Percentiles rank a stretch among this genome's conserved stretches.
Conservation (phyloP, 2,888 invertebrate genomes). For the Apamea sordens region DNA sequence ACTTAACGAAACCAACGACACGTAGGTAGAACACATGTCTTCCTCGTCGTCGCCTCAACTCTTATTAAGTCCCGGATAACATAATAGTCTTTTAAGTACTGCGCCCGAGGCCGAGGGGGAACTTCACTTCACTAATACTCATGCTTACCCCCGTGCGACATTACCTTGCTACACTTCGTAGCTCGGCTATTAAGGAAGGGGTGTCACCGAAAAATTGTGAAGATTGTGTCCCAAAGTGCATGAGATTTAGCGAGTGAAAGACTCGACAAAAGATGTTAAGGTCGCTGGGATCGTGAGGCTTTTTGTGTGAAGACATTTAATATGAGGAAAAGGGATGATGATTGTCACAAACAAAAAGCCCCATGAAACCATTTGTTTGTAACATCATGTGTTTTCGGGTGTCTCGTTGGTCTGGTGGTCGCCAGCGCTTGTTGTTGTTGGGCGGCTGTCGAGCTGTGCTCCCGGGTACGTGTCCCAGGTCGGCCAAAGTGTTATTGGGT, state of each 20-base stretch:
- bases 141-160: conserved; percentile 20
- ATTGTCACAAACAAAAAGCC: not conserved
- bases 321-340: not conserved
- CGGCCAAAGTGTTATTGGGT: not conserved
- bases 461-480: not conserved
- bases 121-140: conserved; percentile 38
- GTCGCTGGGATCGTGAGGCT: not conserved
- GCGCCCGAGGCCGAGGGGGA: conserved; percentile 18
- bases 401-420: not conserved
- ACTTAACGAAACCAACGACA: not conserved
- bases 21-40: conserved; percentile 16
- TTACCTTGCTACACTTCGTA: conserved; percentile 23
- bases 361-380: not conserved
- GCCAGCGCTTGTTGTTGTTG: not conserved
- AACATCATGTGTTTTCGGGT: not conserved
- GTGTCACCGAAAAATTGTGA: conserved; percentile 25
- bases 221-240: conserved; percentile 27
- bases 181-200: conserved; percentile 23
- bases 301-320: not conserved
- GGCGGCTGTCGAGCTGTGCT: not conserved
- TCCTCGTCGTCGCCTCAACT: conserved; percentile 6
- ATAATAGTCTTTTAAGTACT: conserved; percentile 56
- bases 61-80: conserved; percentile 53
- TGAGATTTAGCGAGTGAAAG: conserved; percentile 12
- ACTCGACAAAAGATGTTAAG: conserved; percentile 5